phyloP scores from a whole-genome alignment of 2,113 vertebrate genomes.

The Microtus richardsoni region DNA sequence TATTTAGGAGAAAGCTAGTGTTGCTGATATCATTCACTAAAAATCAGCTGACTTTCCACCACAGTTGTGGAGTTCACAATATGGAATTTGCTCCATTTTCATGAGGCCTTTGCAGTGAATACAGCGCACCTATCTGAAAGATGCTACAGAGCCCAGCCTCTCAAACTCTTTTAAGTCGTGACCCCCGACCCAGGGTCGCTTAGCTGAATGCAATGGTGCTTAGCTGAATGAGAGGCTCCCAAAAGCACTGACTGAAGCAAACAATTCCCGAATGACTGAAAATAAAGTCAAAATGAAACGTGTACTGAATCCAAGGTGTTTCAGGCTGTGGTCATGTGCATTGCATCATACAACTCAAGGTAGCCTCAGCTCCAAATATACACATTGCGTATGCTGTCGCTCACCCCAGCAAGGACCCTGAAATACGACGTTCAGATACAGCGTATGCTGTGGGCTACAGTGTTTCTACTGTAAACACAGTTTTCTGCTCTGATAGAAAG shows the following conservation, averaged over 20 bases:
- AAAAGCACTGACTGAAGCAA: background rate
- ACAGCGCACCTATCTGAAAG: background rate
- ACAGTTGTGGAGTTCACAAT: background rate
- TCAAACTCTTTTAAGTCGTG: background rate
- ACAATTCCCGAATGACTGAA: background rate
- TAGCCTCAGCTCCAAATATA: background rate
- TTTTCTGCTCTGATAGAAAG: background rate
- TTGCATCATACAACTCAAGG: no score
- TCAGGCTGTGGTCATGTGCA: accelerated
- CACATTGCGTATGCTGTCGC: accelerated
- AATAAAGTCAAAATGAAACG: background rate
- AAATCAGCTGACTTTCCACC: background rate
- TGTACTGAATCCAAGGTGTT: no score
- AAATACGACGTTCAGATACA: background rate
- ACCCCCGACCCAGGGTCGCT: background rate
- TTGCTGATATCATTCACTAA: background rate
- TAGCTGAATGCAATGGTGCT: background rate
- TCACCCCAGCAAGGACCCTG: no score
- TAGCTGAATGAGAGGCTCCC: background rate
- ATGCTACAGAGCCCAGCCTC: no score
- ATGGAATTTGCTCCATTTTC: background rate
- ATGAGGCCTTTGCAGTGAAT: background rate
- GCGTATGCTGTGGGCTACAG: no score
- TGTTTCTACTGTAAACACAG: background rate
- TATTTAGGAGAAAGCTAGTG: background rate